Evolutionary conservation across 1,140 invertebrate genomes (phyloP).

Genomic region (Solenopsis invicta): DNA sequence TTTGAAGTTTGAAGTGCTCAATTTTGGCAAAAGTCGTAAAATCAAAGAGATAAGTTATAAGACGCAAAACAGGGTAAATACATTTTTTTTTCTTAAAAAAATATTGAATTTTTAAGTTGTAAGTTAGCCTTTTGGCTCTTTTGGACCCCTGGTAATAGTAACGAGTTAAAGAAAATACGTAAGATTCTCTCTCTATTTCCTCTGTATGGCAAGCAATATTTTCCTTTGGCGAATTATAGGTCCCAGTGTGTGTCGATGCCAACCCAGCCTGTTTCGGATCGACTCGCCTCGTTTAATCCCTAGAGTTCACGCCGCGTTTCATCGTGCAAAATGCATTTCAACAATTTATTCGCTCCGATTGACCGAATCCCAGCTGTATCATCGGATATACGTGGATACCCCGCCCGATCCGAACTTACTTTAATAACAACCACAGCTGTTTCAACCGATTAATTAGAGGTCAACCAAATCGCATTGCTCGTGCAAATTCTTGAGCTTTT

Average conservation of each 20-base stretch:
- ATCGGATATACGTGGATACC: conserved; percentile 18
- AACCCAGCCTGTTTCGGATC: conserved; percentile 6
- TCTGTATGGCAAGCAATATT: background rate
- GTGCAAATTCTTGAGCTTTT: background rate
- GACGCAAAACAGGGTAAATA: too few relatives aligned
- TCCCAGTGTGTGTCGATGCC: background rate
- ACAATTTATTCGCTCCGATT: conserved; percentile 55
- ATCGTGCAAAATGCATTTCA: conserved; percentile 58
- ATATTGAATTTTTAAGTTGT: too few relatives aligned
- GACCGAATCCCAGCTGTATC: conserved; percentile 40
- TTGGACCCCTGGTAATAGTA: too few relatives aligned
- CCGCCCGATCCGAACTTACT: conserved; percentile 28
- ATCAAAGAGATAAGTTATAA: too few relatives aligned
- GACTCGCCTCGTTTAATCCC: conserved; percentile 44
- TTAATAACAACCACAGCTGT: conserved; percentile 22
- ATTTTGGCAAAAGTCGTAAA: too few relatives aligned
- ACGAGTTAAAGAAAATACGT: background rate
- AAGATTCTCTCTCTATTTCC: too few relatives aligned
- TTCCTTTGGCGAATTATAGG: conserved; percentile 22
- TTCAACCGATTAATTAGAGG: conserved; percentile 29
- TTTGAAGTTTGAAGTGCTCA: too few relatives aligned
- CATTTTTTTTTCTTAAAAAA: too few relatives aligned
- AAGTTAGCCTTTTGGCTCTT: too few relatives aligned
- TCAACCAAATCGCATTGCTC: background rate
- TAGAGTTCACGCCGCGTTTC: conserved; percentile 20